Percentiles rank a stretch among this genome's conserved stretches.
These are phyloP conservation scores for Macrophya alboannulata DNA, from an alignment of 2,888 invertebrate genomes.

Conservation along the genomic window DNA sequence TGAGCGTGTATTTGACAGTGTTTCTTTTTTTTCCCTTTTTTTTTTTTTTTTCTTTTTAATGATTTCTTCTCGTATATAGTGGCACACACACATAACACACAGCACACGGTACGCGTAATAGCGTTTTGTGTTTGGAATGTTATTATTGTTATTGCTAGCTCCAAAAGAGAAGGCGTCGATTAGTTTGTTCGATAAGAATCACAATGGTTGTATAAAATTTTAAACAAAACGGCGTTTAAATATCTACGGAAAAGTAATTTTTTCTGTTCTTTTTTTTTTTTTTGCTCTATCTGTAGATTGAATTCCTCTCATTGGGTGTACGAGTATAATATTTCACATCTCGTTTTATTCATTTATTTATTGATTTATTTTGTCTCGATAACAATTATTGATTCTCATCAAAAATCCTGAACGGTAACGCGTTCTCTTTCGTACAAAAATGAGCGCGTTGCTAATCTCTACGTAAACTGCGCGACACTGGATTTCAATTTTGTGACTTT, in stretches of 20 bases:
- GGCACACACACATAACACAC: conserved; percentile 71
- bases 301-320: not conserved
- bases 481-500: not conserved
- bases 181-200: not conserved
- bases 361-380: not conserved
- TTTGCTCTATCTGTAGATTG: not conserved
- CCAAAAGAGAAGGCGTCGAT: conserved; percentile 61
- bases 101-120: conserved; percentile 64
- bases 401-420: not conserved
- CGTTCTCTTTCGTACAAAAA: conserved; percentile 25
- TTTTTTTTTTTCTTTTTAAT: conserved; percentile 56
- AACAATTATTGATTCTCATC: not conserved
- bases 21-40: conserved; percentile 69
- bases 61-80: conserved; percentile 67
- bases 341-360: not conserved
- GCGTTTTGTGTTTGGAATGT: conserved; percentile 75
- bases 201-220: not conserved
- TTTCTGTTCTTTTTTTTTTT: not conserved
- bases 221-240: not conserved
- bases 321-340: not conserved
- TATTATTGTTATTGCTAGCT: conserved; percentile 78
- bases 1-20: conserved; percentile 80
- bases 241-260: not conserved
- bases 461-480: conserved; percentile 1
- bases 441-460: conserved; percentile 25